Percentiles rank a stretch among this genome's conserved stretches.
These are phyloP conservation scores for Podarcis cretensis DNA, from an alignment of 2,113 vertebrate species.

Conservation along the genomic window DNA sequence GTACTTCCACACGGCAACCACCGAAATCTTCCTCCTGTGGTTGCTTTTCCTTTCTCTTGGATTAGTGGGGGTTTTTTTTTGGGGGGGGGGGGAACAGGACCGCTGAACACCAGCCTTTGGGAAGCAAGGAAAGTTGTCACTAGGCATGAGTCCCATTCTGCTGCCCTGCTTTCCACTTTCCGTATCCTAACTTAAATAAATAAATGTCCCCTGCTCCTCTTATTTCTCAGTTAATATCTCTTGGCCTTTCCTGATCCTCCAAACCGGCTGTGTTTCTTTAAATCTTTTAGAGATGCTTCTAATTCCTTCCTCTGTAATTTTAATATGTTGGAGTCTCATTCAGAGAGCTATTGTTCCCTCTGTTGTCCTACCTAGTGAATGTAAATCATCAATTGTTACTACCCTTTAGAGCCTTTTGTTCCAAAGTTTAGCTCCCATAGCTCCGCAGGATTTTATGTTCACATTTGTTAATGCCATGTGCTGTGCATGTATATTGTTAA, in stretches of 20 bases:
- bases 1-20: not conserved
- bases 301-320: not conserved
- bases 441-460: constrained; percentile 8
- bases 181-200: fast-evolving
- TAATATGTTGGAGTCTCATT: not conserved
- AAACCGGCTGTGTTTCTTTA: not conserved
- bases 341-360: not conserved
- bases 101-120: not conserved
- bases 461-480: constrained; percentile 15
- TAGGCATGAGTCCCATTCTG: too few species aligned
- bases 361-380: fast-evolving
- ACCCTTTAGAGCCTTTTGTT: constrained; percentile 11
- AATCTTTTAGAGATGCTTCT: not conserved
- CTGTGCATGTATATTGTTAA: constrained; percentile 6
- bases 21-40: fast-evolving
- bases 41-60: not conserved
- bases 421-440: constrained; percentile 48
- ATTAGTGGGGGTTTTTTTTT: not conserved
- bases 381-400: not conserved
- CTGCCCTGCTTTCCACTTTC: not conserved
- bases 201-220: not conserved
- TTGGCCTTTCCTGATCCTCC: not conserved
- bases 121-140: not conserved
- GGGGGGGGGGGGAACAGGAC: not conserved
- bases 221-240: not conserved